Evolutionary conservation across 2,113 vertebrate genomes (phyloP), one percentile per base, ranked within the genome.

Genomic region (Agapornis roseicollis): DNA sequence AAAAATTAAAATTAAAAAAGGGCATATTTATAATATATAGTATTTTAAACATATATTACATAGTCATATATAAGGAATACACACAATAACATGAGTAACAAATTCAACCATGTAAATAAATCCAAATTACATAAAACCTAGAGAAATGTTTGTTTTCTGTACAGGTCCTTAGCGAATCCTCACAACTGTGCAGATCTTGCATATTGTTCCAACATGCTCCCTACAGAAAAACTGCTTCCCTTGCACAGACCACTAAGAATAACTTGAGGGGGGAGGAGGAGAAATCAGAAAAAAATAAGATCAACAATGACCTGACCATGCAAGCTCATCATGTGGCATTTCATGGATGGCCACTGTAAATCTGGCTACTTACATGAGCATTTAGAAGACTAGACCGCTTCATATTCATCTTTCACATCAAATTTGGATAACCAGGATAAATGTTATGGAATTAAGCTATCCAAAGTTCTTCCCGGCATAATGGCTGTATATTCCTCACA

Each of bases 341-440:
- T 79, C 65, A 20, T 64, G 33, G 7, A 76, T 7, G 3, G 29
- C 11, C 46, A 44, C 8, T 35, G 41, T 65, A 79, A 60, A 53
- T 11, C 18, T 5, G 1, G 16, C 16, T 74, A 24, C 31, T 63
- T 11, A 22, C 2, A 0, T 10, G 12, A 80, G 29, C 29, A 13
- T 68, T 86, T 33, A 80, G 46, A 42, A 80, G 17, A 58, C 64
- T 17, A 10, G 13, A 73, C 10, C 0, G 0, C 13, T 55, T 80
- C 35, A 65, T 10, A 39, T 6, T 50, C 1, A 6, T 41, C 47
- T 74, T 80, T 56, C 37, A 73, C 16, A 46, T 31, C 13, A 29
- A 29, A 85, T 35, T 5, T 35, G 42, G 55, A 73, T 28, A 66
- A 69, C 13, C 13, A 53, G 39, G 28, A 79, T 27, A 77, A 72